phyloP scores from a whole-genome alignment of 2,113 vertebrate species.

The Choloepus hoffmanni region DNA sequence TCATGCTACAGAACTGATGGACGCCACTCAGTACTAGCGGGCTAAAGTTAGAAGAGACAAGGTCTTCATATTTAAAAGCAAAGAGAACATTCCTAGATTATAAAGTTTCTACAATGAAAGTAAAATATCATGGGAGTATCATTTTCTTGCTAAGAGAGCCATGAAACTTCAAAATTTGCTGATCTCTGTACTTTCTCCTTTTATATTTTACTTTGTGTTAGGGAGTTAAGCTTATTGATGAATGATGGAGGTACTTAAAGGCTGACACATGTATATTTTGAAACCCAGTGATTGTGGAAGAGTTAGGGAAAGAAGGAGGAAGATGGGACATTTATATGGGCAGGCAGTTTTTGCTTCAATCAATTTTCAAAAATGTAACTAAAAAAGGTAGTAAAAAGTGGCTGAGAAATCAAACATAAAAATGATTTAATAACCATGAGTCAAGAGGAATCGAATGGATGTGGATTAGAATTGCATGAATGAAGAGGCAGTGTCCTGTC shows the following conservation, averaged over 20 bases:
- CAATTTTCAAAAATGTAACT: neutral
- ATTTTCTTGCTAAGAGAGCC: neutral
- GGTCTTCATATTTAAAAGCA: constrained; percentile 10
- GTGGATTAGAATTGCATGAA: neutral
- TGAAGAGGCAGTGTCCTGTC: neutral
- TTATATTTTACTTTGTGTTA: neutral
- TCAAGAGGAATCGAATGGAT: neutral
- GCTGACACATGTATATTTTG: neutral
- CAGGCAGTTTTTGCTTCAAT: neutral
- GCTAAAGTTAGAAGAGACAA: neutral
- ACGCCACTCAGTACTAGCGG: neutral
- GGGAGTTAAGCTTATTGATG: neutral
- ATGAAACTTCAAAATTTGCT: neutral
- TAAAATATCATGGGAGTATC: neutral
- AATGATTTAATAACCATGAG: neutral
- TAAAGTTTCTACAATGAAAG: neutral
- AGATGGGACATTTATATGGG: neutral
- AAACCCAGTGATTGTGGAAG: neutral
- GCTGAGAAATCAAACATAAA: constrained; percentile 36
- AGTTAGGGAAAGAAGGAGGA: neutral
- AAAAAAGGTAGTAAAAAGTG: neutral
- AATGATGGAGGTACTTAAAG: neutral
- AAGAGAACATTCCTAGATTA: neutral
- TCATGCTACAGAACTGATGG: neutral
- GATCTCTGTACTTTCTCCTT: neutral